phyloP scores from a whole-genome alignment of 2,113 vertebrate genomes.

The Aspidoscelis tigris region DNA sequence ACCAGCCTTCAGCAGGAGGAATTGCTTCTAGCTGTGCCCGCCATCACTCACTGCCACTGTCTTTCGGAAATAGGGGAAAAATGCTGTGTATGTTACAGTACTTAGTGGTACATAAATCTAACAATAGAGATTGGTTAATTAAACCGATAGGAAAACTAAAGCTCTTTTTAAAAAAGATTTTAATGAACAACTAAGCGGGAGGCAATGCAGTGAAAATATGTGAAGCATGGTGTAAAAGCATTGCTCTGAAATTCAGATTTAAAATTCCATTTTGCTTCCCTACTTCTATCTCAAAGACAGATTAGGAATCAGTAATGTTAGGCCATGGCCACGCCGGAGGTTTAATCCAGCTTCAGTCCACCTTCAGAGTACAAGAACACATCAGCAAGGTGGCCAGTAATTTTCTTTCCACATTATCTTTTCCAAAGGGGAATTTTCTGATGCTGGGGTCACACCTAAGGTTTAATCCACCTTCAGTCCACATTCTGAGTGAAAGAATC shows the following conservation, averaged over 20 bases:
- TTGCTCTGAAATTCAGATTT: background rate
- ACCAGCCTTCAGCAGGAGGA: too few species aligned
- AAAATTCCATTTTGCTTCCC: background rate
- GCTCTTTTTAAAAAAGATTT: slow-evolving; percentile 37
- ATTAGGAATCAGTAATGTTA: too few species aligned
- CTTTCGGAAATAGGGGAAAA: slow-evolving; percentile 46
- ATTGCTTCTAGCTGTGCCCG: too few species aligned
- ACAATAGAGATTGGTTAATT: slow-evolving; percentile 70
- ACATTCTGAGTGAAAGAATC: too few species aligned
- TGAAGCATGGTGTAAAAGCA: slow-evolving; percentile 1
- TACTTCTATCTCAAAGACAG: background rate
- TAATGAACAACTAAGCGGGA: background rate
- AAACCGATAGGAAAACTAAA: slow-evolving; percentile 67
- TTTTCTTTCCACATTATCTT: too few species aligned
- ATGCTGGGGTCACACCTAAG: too few species aligned
- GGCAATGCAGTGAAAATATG: background rate
- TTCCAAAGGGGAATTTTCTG: too few species aligned
- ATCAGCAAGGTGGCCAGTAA: too few species aligned
- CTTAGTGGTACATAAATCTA: slow-evolving; percentile 57
- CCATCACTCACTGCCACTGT: background rate
- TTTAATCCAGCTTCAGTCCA: too few species aligned
- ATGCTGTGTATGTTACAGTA: slow-evolving; percentile 48
- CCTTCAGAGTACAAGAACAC: too few species aligned
- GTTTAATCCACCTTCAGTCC: too few species aligned
- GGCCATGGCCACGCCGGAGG: too few species aligned